A percentile compares a stretch with the other conserved stretches of the same genome.
Conservation (phyloP, 64 coral and sea anemone genomes). For the Acropora yongei region DNA sequence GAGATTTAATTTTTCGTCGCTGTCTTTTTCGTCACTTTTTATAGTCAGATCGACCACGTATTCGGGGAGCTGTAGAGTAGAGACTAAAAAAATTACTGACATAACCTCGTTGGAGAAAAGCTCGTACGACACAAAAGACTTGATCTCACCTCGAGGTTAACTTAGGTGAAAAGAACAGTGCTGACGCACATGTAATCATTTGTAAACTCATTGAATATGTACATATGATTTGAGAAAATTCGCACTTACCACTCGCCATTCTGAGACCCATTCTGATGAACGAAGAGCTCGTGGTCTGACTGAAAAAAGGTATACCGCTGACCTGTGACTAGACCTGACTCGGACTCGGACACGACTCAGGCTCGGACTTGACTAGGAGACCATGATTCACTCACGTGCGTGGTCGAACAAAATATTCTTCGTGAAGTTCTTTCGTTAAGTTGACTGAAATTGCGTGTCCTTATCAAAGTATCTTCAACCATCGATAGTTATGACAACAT, state of each 20-base stretch:
- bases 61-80: slow-evolving; percentile 23
- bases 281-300: slow-evolving; percentile 28
- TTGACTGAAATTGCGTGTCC: too few species aligned
- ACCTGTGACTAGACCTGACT: slow-evolving; percentile 25
- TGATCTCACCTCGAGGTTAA: slow-evolving; percentile 43
- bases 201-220: slow-evolving; percentile 44
- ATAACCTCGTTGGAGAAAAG: slow-evolving; percentile 31
- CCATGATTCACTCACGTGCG: slow-evolving; percentile 2
- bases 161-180: slow-evolving; percentile 38
- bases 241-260: slow-evolving; percentile 3
- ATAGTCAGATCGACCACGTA: not conserved
- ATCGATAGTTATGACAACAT: too few species aligned
- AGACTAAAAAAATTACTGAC: slow-evolving; percentile 9
- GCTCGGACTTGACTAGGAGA: slow-evolving; percentile 32
- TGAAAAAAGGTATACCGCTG: slow-evolving; percentile 25
- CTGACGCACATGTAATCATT: slow-evolving; percentile 20
- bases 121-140: slow-evolving; percentile 20
- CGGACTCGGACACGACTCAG: slow-evolving; percentile 12
- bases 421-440: too few species aligned
- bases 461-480: too few species aligned
- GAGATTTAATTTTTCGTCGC: too few species aligned
- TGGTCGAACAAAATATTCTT: too few species aligned
- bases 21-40: too few species aligned
- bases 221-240: slow-evolving; percentile 37
- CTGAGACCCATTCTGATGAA: not conserved